phyloP scores from a whole-genome alignment of 2,113 vertebrate species.

The Natator depressus region DNA sequence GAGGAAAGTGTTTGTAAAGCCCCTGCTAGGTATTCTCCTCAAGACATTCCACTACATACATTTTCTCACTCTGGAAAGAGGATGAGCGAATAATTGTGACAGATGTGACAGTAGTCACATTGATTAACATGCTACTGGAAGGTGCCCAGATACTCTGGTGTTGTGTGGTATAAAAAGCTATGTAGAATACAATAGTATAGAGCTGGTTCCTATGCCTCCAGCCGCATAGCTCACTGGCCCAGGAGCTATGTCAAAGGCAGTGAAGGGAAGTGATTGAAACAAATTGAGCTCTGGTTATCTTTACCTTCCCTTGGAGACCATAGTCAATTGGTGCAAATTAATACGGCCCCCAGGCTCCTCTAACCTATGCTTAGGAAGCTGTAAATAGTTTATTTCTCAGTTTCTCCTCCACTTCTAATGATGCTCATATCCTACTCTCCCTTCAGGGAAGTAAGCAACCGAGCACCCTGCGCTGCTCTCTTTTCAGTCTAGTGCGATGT shows the following conservation, averaged over 20 bases:
- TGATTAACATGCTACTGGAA: no score
- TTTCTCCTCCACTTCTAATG: no score
- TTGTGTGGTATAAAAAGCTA: not conserved
- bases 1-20: not conserved
- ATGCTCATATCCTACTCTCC: no score
- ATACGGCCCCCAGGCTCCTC: not conserved
- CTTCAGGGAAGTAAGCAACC: not conserved
- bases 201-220: not conserved
- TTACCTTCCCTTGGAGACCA: not conserved
- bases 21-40: not conserved
- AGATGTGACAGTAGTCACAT: no score
- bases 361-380: not conserved
- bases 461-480: not conserved
- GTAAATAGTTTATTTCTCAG: not conserved
- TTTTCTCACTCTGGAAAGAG: no score
- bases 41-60: no score
- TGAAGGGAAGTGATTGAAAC: not conserved
- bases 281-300: not conserved
- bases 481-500: not conserved
- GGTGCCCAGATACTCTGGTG: no score
- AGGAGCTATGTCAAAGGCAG: not conserved
- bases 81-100: no score
- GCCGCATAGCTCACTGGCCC: not conserved
- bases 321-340: not conserved
- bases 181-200: not conserved